A percentile compares a stretch with the other conserved stretches of the same genome.
Evolutionary conservation across 2,797 vertebrate species (phyloP).

Genomic region (Coilia nasus): DNA sequence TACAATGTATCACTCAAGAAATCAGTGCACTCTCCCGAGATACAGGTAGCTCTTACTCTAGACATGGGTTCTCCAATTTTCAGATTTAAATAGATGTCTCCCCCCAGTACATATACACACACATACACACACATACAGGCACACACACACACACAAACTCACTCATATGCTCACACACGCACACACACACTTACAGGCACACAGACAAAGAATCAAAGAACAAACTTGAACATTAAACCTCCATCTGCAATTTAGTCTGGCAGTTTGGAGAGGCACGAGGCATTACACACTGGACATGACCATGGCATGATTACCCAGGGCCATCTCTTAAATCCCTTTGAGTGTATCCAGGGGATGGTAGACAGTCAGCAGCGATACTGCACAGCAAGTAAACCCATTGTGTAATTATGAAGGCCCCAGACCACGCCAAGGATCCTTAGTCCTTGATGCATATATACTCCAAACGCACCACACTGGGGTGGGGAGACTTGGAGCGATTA

Average conservation of each 20-base stretch:
- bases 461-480: neutral
- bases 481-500: neutral
- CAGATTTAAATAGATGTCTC: neutral
- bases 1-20: neutral
- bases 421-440: neutral
- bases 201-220: slow-evolving; percentile 12
- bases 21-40: neutral
- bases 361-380: neutral
- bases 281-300: neutral
- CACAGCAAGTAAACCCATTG: neutral
- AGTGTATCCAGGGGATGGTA: neutral
- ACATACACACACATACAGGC: neutral
- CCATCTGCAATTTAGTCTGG: neutral
- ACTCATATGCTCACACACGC: neutral
- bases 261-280: neutral
- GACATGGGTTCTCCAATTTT: neutral
- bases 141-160: slow-evolving; percentile 24
- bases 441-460: neutral
- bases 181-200: slow-evolving; percentile 24
- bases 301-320: neutral
- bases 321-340: neutral
- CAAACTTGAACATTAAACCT: neutral
- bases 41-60: neutral
- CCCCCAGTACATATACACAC: neutral
- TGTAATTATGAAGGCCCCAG: neutral